Base-by-base conservation (phyloP, 2,888 invertebrate species). In the Polyommatus iphigenia region DNA sequence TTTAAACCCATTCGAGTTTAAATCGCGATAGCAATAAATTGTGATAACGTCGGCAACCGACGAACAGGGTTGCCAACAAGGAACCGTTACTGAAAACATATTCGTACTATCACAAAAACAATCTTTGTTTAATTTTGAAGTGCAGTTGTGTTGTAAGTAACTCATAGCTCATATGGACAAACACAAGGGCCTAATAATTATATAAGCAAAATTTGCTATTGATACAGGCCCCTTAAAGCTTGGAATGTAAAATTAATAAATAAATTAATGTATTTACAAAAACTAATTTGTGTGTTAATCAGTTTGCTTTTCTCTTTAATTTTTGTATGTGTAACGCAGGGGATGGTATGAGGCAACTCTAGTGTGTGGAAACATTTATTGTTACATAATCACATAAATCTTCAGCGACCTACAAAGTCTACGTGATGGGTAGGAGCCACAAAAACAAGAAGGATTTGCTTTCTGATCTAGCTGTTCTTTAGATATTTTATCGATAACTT, bases 311-410 rank as follows among this genome's bases (percentile, higher is more conserved):
- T 59, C 59, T 20, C n/a, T 8, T 8, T 59, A 20, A 59, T 2
- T 20, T 20, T 20, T n/a, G 54, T 54, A 54, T 59, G 59, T n/a
- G 57, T 59, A n/a, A 59, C n/a, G 8, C 7, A 6, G n/a, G n/a
- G 7, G 8, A n/a, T 5, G 7, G 41, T 20, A 20, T 59, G 20
- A 24, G 6, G 29, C 67, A 29, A 15, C 67, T 29, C 67, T 67
- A 15, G 29, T 6, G 29, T 67, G 29, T 67, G 29, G 29, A 29
- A 67, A 67, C 67, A 67, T 67, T 67, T 67, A 29, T 29, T 67
- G 29, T 67, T 67, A 67, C 24, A 24, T 67, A 67, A 67, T 67
- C 67, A 18, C 67, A 67, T 67, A 67, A 67, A 67, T 29, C 67
- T 67, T 32, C 29, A 15, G 29, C 67, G 29, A 67, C 18, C 67